A percentile compares a stretch with the other conserved stretches of the same genome.
Conservation (phyloP, 2,113 vertebrate genomes). For the Fulica atra region DNA sequence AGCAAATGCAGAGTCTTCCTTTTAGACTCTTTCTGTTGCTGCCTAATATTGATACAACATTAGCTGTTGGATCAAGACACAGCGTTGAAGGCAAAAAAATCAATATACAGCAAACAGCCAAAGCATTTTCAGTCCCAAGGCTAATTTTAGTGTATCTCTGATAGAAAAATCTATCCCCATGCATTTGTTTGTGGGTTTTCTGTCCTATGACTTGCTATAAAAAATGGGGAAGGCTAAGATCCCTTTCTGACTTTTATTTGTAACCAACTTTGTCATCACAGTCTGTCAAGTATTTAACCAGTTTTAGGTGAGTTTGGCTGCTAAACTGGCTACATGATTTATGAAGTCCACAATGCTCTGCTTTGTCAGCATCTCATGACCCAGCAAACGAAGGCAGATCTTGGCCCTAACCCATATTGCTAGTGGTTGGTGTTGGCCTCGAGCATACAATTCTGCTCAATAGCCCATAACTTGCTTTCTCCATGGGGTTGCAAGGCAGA, state of each 20-base stretch:
- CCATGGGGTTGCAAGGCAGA: neutral
- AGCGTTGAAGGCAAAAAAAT: neutral
- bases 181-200: neutral
- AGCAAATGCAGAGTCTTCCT: neutral
- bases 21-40: neutral
- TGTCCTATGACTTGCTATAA: neutral
- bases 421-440: accelerated
- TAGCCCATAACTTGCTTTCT: neutral
- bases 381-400: accelerated
- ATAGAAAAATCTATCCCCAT: neutral
- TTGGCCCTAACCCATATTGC: neutral
- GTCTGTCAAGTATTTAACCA: neutral
- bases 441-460: accelerated
- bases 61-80: neutral
- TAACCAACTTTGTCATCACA: neutral
- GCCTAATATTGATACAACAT: neutral
- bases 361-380: neutral
- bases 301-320: neutral
- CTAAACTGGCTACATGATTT: neutral
- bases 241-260: neutral
- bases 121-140: neutral
- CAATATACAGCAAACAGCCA: neutral
- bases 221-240: neutral
- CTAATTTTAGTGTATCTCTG: neutral
- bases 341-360: neutral